These are phyloP conservation scores for Paragorgia papillata DNA, from an alignment of 92 coral and sea anemone species.

Conservation along the genomic window DNA sequence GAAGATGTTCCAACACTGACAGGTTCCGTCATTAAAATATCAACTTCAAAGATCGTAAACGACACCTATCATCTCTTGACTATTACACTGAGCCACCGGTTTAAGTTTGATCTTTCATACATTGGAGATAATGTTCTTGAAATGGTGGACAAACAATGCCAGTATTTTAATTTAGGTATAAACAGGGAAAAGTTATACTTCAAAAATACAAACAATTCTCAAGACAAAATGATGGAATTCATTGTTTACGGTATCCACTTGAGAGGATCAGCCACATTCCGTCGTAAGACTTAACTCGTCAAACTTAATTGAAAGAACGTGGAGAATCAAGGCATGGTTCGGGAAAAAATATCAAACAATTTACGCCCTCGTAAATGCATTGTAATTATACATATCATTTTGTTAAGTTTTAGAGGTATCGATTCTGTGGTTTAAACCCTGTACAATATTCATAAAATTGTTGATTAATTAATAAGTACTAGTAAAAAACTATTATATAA, in stretches of 20 bases:
- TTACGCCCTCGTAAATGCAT: no score
- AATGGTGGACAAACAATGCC: slow-evolving; percentile 59
- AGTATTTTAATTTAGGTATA: slow-evolving; percentile 55
- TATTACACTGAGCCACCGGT: slow-evolving; percentile 12
- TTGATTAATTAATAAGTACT: not conserved
- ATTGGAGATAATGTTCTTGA: slow-evolving; percentile 63
- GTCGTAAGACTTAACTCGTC: slow-evolving; percentile 32
- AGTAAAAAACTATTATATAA: no score
- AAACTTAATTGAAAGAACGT: not conserved
- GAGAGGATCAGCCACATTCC: slow-evolving; percentile 67
- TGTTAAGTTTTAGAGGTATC: no score
- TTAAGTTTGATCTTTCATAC: slow-evolving; percentile 54
- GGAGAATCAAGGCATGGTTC: not conserved
- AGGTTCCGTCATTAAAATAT: not conserved
- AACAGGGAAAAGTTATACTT: slow-evolving; percentile 72
- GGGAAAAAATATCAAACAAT: no score
- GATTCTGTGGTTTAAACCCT: not conserved
- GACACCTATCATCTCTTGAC: slow-evolving; percentile 14
- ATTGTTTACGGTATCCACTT: slow-evolving; percentile 63
- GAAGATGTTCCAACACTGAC: slow-evolving; percentile 49
- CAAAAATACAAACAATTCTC: slow-evolving; percentile 42
- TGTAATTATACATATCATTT: no score
- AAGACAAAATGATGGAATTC: slow-evolving; percentile 54
- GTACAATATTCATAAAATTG: not conserved
- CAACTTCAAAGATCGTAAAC: slow-evolving; percentile 9